Evolutionary conservation across 2,797 vertebrate species (phyloP).

Genomic region (Bryconaethiops microstoma): DNA sequence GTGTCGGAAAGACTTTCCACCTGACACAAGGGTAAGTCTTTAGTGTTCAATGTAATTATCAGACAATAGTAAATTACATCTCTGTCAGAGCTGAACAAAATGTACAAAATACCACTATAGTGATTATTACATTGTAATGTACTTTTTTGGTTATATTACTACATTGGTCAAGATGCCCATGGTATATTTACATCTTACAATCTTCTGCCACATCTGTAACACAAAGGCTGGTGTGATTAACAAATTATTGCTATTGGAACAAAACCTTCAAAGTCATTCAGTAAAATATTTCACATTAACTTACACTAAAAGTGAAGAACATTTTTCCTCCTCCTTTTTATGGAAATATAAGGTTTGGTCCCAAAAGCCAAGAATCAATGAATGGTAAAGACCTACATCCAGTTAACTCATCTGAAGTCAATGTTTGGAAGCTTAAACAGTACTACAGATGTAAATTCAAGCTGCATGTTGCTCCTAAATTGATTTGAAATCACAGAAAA

Average conservation of each 20-base stretch:
- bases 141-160: background rate
- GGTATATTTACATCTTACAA: no score
- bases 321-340: no score
- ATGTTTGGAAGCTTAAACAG: background rate
- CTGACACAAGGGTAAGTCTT: slow-evolving; percentile 68
- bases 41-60: background rate
- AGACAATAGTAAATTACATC: background rate
- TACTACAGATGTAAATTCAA: no score
- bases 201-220: no score
- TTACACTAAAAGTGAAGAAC: no score
- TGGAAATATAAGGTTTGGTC: no score
- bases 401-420: background rate
- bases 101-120: background rate
- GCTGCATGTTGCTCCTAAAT: no score
- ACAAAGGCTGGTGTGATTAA: no score
- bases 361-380: no score
- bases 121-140: background rate
- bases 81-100: background rate
- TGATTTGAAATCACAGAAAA: background rate
- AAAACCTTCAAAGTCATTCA: no score
- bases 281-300: no score
- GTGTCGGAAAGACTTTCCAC: slow-evolving; percentile 84
- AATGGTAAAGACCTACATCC: background rate
- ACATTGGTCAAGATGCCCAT: background rate
- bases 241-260: no score